These are phyloP conservation scores for Echeneis naucrates DNA, from an alignment of 2,797 vertebrate genomes.

Conservation along the genomic window DNA sequence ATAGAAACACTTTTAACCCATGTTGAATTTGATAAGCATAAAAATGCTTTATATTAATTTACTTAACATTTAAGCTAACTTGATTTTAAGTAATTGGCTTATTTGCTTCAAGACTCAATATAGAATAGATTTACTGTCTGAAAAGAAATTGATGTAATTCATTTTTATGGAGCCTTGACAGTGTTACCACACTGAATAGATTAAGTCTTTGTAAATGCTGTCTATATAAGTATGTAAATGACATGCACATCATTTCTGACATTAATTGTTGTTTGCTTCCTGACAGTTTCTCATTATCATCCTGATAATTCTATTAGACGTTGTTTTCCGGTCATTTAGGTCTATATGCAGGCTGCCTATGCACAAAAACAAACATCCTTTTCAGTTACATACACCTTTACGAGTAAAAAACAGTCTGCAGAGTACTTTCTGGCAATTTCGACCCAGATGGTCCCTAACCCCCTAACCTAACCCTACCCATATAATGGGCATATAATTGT, in stretches of 20 bases:
- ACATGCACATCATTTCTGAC: constrained; percentile 8
- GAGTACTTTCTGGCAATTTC: background rate
- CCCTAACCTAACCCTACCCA: too few species aligned
- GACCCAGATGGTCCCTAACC: background rate
- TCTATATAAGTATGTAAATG: background rate
- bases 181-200: constrained; percentile 13
- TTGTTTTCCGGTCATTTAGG: constrained; percentile 8
- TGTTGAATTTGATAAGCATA: background rate
- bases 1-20: constrained; percentile 9
- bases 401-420: background rate
- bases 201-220: too few species aligned
- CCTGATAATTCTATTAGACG: constrained; percentile 32
- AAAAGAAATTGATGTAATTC: background rate
- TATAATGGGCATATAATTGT: too few species aligned
- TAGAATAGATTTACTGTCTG: background rate
- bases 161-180: background rate
- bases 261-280: constrained; percentile 38
- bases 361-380: background rate
- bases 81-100: too few species aligned
- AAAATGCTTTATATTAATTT: background rate
- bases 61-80: background rate
- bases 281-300: constrained; percentile 13
- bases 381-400: background rate
- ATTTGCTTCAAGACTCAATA: background rate
- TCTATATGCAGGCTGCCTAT: constrained; percentile 2